Evolutionary conservation across 1,140 invertebrate species (phyloP).

Genomic region (Andrena cerasifolii): DNA sequence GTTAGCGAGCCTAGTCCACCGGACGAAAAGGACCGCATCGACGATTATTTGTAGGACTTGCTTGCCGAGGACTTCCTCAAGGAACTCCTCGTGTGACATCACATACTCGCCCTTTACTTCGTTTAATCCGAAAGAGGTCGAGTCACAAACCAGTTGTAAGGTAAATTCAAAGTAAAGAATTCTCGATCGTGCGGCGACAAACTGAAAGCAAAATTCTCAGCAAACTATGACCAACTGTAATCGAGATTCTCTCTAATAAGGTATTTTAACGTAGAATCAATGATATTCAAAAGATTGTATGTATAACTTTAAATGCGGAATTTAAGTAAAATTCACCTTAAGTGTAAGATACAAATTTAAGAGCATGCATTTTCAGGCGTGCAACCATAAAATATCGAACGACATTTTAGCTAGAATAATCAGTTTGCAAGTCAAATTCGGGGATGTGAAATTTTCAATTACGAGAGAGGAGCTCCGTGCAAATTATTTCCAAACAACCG

Average conservation of each 20-base stretch:
- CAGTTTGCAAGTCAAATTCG: too few relatives aligned
- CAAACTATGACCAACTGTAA: not conserved
- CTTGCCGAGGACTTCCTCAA: constrained; percentile 79
- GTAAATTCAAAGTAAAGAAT: not conserved
- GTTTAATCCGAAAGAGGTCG: not conserved
- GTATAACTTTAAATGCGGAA: too few relatives aligned
- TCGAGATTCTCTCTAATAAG: not conserved
- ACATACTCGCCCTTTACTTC: not conserved
- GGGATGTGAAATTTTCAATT: too few relatives aligned
- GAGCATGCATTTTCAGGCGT: too few relatives aligned
- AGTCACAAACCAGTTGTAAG: not conserved
- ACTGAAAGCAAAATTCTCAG: too few relatives aligned
- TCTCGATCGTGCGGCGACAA: not conserved
- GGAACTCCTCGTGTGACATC: constrained; percentile 78
- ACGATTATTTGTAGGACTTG: constrained; percentile 81
- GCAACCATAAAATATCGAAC: too few relatives aligned
- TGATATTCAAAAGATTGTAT: too few relatives aligned
- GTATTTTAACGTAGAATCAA: too few relatives aligned
- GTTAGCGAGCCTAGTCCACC: constrained; percentile 90
- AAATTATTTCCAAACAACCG: not conserved
- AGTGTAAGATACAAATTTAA: too few relatives aligned
- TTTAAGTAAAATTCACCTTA: too few relatives aligned
- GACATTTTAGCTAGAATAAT: too few relatives aligned
- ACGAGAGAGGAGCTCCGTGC: not conserved
- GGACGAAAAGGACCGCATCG: constrained; percentile 84